Conservation (phyloP, 2,797 vertebrate genomes). For the Perodicticus potto region DNA sequence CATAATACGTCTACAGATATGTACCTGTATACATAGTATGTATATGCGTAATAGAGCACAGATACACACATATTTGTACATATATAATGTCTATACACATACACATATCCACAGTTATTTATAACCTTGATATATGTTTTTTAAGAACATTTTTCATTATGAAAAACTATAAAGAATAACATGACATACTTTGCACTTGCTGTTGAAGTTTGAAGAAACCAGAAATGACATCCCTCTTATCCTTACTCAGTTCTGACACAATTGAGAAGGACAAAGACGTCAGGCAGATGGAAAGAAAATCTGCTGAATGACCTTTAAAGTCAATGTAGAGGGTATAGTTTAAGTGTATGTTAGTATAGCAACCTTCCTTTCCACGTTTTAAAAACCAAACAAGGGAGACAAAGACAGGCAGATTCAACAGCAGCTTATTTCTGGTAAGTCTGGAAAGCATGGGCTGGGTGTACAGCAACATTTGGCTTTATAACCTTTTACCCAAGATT, state of each 20-base stretch:
- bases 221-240: not conserved
- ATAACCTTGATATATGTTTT: not conserved
- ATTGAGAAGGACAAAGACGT: not conserved
- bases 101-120: slow-evolving; percentile 1
- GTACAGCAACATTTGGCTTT: not conserved
- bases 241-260: slow-evolving; percentile 43
- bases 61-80: not conserved
- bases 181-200: slow-evolving; percentile 12
- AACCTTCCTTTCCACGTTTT: not conserved
- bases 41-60: not conserved
- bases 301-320: not conserved
- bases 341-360: not conserved
- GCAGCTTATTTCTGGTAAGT: not conserved
- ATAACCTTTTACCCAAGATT: not conserved
- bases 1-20: not conserved
- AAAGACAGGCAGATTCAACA: slow-evolving; percentile 19
- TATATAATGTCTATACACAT: not conserved
- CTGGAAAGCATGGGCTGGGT: not conserved
- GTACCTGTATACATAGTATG: not conserved
- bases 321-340: not conserved
- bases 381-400: not conserved
- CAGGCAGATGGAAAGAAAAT: slow-evolving; percentile 58
- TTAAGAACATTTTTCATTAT: slow-evolving; percentile 24
- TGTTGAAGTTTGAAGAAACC: not conserved
- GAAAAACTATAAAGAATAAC: slow-evolving; percentile 19